phyloP scores from a whole-genome alignment of 2,888 invertebrate species.

The Byasa hedistus region DNA sequence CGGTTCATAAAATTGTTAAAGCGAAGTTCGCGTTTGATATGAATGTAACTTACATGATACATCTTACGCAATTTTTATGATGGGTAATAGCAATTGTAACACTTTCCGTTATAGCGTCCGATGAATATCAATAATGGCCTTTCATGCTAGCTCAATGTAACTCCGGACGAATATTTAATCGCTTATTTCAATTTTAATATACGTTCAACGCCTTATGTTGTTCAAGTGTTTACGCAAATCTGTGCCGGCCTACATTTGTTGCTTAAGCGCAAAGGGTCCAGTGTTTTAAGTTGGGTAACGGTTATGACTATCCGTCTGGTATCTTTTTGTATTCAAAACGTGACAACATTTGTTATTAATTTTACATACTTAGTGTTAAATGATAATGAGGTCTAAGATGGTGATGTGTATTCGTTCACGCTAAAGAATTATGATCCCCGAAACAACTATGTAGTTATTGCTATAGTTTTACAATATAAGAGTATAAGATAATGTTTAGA shows the following conservation, averaged over 20 bases:
- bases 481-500: no score
- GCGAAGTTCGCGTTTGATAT: background rate
- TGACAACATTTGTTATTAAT: no score
- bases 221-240: constrained; percentile 13
- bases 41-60: background rate
- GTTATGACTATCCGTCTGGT: background rate
- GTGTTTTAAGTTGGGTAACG: constrained; percentile 2
- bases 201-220: constrained; percentile 8
- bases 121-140: constrained; percentile 19
- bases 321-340: no score
- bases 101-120: constrained; percentile 16
- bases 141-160: constrained; percentile 4
- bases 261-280: background rate
- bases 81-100: constrained; percentile 16
- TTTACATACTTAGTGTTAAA: no score
- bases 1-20: no score
- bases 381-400: no score
- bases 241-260: constrained; percentile 4
- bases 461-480: no score
- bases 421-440: no score
- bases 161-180: constrained; percentile 17
- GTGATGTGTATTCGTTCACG: no score
- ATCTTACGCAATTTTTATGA: constrained; percentile 14
- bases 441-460: no score
- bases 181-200: constrained; percentile 6